These are phyloP conservation scores for Oncorhynchus gorbuscha DNA, from an alignment of 2,113 vertebrate genomes.

Conservation along the genomic window DNA sequence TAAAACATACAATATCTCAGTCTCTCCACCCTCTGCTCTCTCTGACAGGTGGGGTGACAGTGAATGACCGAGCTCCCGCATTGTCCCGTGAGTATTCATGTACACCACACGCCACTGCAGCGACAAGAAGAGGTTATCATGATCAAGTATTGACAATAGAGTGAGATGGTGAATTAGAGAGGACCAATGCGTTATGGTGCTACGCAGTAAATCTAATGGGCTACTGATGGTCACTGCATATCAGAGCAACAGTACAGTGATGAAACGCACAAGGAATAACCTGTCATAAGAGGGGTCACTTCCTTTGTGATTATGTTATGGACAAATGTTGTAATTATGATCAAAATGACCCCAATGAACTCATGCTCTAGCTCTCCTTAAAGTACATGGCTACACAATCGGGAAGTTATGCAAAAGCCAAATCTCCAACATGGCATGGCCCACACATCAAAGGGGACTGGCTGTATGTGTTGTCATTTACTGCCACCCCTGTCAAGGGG, in stretches of 20 bases:
- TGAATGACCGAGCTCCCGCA: not conserved
- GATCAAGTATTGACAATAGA: conserved; percentile 36
- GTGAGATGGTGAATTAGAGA: conserved; percentile 40
- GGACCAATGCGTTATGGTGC: conserved; percentile 40
- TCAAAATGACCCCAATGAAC: not conserved
- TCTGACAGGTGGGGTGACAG: not conserved
- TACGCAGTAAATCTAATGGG: conserved; percentile 33
- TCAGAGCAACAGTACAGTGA: not conserved
- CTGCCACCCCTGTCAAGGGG: conserved; percentile 3
- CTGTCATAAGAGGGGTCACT: not conserved
- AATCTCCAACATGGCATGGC: not conserved
- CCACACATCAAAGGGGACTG: conserved; percentile 10
- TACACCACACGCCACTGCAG: conserved; percentile 10
- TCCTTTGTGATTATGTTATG: not conserved
- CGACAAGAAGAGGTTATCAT: conserved; percentile 21
- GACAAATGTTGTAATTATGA: not conserved
- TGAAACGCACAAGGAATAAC: not conserved
- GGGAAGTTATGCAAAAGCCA: not conserved
- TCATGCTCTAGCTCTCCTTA: not conserved
- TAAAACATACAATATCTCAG: no score
- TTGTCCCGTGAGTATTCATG: conserved; percentile 1
- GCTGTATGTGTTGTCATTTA: conserved; percentile 15
- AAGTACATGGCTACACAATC: not conserved
- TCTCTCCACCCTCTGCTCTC: not conserved
- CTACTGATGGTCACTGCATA: not conserved